These are phyloP conservation scores for Anguilla obscura DNA, from an alignment of 2,797 vertebrate species.

Conservation along the genomic window DNA sequence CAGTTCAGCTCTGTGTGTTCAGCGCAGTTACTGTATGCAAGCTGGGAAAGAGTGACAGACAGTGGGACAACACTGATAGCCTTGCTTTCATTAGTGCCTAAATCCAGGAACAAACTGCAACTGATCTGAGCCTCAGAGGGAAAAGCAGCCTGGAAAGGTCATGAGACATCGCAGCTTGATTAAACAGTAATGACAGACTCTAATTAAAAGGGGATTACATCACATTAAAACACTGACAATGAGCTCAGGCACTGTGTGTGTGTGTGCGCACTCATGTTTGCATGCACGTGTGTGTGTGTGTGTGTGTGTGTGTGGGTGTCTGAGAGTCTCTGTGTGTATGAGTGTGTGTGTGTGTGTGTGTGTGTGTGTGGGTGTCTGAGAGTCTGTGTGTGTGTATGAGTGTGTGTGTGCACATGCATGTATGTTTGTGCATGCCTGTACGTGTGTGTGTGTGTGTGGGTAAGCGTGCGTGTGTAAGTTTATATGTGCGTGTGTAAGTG, in stretches of 20 bases:
- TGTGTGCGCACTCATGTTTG: neutral
- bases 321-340: neutral
- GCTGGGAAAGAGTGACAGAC: neutral
- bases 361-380: no score
- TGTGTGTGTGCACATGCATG: no score
- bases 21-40: neutral
- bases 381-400: no score
- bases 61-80: neutral
- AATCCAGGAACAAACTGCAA: neutral
- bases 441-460: no score
- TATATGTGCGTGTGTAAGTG: neutral
- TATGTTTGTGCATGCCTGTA: no score
- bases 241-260: neutral
- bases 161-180: neutral
- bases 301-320: neutral
- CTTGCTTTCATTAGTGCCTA: neutral
- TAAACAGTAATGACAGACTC: neutral
- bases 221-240: conserved; percentile 6
- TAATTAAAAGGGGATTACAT: conserved; percentile 13
- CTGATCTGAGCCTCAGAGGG: neutral
- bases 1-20: neutral
- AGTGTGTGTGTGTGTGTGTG: no score
- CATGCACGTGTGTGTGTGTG: neutral
- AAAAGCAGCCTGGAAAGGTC: neutral
- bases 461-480: no score